Conservation (phyloP, 2,888 invertebrate genomes). For the Calameuta idolon region DNA sequence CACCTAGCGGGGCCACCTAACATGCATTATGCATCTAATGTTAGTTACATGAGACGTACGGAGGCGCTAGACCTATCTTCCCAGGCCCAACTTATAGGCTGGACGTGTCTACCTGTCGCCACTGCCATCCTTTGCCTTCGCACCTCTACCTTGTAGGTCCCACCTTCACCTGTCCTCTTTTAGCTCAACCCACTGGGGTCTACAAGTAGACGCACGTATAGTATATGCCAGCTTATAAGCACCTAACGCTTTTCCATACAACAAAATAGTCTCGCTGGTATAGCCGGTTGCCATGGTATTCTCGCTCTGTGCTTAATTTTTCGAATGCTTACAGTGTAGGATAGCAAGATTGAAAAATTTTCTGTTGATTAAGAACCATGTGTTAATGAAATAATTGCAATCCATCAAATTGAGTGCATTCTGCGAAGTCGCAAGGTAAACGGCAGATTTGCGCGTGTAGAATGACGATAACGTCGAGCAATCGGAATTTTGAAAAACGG, state of each 20-base stretch:
- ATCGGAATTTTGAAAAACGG: too few relatives aligned
- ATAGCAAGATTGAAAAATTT: too few relatives aligned
- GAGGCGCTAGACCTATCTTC: constrained; percentile 44
- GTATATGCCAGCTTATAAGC: background rate
- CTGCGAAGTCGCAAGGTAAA: background rate
- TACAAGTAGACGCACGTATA: background rate
- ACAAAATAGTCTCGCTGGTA: too few relatives aligned
- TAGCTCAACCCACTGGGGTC: background rate
- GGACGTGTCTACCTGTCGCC: constrained; percentile 57
- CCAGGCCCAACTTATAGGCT: constrained; percentile 27
- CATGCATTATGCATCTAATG: constrained; percentile 65
- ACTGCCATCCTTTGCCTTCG: constrained; percentile 37
- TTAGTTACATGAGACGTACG: constrained; percentile 60
- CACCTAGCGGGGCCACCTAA: constrained; percentile 53
- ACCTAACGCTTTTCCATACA: background rate
- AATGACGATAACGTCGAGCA: too few relatives aligned
- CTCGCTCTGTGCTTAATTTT: too few relatives aligned
- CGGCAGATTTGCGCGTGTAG: too few relatives aligned
- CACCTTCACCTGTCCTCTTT: background rate
- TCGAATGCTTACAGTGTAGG: too few relatives aligned
- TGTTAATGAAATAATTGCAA: background rate
- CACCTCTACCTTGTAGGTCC: constrained; percentile 23
- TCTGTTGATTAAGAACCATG: too few relatives aligned
- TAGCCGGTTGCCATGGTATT: too few relatives aligned
- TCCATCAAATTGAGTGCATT: background rate